Evolutionary conservation across 2,888 invertebrate genomes (phyloP).

Genomic region (Spatulosminthurus flaviceps): DNA sequence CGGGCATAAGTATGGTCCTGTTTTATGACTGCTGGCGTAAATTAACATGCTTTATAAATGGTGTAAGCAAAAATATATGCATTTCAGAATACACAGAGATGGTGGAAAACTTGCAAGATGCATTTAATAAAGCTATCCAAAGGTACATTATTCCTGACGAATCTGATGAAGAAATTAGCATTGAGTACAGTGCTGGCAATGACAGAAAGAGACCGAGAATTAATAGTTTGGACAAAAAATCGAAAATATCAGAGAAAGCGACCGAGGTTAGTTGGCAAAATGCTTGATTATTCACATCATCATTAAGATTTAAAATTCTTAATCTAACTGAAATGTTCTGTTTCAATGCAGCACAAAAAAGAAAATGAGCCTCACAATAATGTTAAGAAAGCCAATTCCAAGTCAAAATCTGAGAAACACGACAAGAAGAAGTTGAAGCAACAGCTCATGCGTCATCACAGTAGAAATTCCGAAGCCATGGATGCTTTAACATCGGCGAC

Average conservation of each 20-base stretch:
- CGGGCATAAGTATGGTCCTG: too few species aligned
- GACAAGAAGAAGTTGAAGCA: slow-evolving; percentile 64
- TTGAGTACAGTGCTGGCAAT: slow-evolving; percentile 63
- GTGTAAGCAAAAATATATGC: background rate
- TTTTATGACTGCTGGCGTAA: too few species aligned
- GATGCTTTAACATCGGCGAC: slow-evolving; percentile 78
- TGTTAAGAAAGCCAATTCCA: slow-evolving; percentile 52
- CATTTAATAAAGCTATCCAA: slow-evolving; percentile 82
- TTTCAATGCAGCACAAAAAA: slow-evolving; percentile 55
- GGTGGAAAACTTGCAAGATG: slow-evolving; percentile 83
- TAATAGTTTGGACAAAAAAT: background rate
- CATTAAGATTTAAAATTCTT: too few species aligned
- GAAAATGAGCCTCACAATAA: slow-evolving; percentile 56
- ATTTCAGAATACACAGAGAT: slow-evolving; percentile 83
- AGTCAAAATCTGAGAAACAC: slow-evolving; percentile 64
- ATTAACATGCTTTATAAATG: too few species aligned
- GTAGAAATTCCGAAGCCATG: slow-evolving; percentile 71
- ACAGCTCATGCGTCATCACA: slow-evolving; percentile 67
- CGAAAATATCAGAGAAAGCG: slow-evolving; percentile 28
- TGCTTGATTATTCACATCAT: too few species aligned
- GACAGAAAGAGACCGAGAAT: slow-evolving; percentile 34
- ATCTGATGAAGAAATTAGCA: slow-evolving; percentile 70
- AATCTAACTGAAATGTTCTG: background rate
- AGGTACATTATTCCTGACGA: slow-evolving; percentile 81
- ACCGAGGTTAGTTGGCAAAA: slow-evolving; percentile 32